These are phyloP conservation scores for Micromys minutus DNA, from an alignment of 2,113 vertebrate species.

Conservation along the genomic window DNA sequence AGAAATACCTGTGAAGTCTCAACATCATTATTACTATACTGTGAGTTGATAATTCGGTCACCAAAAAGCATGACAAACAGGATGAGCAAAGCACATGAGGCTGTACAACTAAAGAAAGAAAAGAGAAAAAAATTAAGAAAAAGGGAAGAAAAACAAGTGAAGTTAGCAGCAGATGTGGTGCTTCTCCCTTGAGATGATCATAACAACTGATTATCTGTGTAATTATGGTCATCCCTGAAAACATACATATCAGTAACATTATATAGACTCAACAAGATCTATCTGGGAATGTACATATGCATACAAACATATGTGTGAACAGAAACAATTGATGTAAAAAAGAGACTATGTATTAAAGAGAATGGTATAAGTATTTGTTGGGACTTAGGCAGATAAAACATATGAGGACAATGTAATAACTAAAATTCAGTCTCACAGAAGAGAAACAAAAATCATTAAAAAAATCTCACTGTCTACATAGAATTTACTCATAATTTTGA, in stretches of 20 bases:
- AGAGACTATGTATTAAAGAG: not conserved
- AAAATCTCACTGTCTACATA: accelerated
- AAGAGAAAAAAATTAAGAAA: too few relatives aligned
- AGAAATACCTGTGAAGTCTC: accelerated
- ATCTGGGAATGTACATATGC: too few relatives aligned
- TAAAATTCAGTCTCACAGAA: not conserved
- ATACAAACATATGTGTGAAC: accelerated
- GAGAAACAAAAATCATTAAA: too few relatives aligned
- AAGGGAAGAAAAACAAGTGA: too few relatives aligned
- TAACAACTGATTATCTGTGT: too few relatives aligned
- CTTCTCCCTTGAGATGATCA: too few relatives aligned
- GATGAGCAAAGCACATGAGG: too few relatives aligned
- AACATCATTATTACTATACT: too few relatives aligned
- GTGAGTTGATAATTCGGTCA: accelerated
- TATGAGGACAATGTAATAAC: not conserved
- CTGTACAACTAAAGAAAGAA: too few relatives aligned
- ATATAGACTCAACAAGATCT: not conserved
- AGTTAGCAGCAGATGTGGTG: too few relatives aligned
- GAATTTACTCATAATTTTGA: not conserved
- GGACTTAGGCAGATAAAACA: accelerated
- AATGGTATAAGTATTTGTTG: not conserved
- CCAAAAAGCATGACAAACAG: too few relatives aligned
- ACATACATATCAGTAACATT: not conserved
- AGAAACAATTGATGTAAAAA: not conserved
- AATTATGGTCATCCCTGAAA: not conserved